Conservation (phyloP, 1,140 invertebrate genomes). For the Atta colombica region DNA sequence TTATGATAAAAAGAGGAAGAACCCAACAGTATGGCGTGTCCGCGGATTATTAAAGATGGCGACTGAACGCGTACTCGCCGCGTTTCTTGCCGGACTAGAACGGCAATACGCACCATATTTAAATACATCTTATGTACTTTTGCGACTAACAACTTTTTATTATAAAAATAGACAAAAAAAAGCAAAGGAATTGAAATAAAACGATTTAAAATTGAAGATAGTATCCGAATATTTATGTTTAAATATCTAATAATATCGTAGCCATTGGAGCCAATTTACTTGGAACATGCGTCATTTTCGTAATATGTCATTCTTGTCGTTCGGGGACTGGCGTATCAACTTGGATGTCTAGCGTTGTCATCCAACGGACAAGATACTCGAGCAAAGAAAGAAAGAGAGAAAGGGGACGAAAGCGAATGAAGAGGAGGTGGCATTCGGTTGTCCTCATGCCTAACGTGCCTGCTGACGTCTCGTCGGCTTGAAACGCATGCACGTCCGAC, state of each 20-base stretch:
- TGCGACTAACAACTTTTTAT: constrained; percentile 3
- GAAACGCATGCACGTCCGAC: constrained; percentile 80
- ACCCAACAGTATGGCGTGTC: constrained; percentile 79
- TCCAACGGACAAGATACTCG: constrained; percentile 75
- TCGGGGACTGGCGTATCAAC: constrained; percentile 65
- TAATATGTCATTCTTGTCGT: constrained; percentile 58
- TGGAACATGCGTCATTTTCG: constrained; percentile 49
- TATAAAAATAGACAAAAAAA: background rate
- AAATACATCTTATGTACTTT: constrained; percentile 74
- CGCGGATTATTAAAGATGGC: constrained; percentile 85
- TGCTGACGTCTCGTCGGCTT: constrained; percentile 78
- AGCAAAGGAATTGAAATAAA: background rate
- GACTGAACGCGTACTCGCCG: constrained; percentile 67
- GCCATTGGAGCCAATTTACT: background rate
- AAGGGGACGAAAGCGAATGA: constrained; percentile 30
- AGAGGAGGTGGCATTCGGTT: constrained; percentile 76
- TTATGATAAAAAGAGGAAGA: constrained; percentile 82
- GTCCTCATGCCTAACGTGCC: constrained; percentile 84
- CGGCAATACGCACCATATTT: constrained; percentile 78
- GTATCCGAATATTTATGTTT: background rate
- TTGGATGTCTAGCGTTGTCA: constrained; percentile 62
- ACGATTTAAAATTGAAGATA: background rate
- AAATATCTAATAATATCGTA: background rate
- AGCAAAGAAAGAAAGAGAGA: constrained; percentile 56
- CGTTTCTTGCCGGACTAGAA: constrained; percentile 65